phyloP scores from a whole-genome alignment of 2,113 vertebrate genomes.

The Indri indri region DNA sequence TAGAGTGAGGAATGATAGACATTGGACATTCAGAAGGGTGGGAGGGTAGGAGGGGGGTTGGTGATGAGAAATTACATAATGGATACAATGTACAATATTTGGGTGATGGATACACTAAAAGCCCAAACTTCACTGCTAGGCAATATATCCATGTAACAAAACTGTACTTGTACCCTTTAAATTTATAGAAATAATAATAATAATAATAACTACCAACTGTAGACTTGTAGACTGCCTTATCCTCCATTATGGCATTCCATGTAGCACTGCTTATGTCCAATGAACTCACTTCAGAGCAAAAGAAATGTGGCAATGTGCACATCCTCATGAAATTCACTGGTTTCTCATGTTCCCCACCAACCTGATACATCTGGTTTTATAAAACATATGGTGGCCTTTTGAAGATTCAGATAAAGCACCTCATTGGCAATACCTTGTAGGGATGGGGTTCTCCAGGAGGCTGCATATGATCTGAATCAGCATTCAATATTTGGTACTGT shows the following conservation, averaged over 20 bases:
- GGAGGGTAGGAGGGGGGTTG: too few species aligned
- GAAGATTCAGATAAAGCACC: neutral
- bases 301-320: neutral
- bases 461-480: neutral
- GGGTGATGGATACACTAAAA: too few species aligned
- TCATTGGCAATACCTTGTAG: neutral
- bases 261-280: neutral
- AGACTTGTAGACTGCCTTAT: neutral
- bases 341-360: neutral
- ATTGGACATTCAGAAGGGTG: too few species aligned
- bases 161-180: too few species aligned
- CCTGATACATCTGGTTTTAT: neutral
- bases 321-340: neutral
- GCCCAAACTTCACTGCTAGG: too few species aligned
- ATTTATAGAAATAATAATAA: too few species aligned
- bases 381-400: neutral
- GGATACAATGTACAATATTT: too few species aligned
- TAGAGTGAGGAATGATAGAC: too few species aligned
- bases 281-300: neutral
- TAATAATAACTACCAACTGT: neutral
- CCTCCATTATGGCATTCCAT: neutral
- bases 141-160: too few species aligned
- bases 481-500: neutral
- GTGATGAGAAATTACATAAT: too few species aligned
- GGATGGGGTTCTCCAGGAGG: neutral